A percentile compares a stretch with the other conserved stretches of the same genome.
phyloP scores from a whole-genome alignment of 1,140 invertebrate species.

The Zaprionus ornatus region DNA sequence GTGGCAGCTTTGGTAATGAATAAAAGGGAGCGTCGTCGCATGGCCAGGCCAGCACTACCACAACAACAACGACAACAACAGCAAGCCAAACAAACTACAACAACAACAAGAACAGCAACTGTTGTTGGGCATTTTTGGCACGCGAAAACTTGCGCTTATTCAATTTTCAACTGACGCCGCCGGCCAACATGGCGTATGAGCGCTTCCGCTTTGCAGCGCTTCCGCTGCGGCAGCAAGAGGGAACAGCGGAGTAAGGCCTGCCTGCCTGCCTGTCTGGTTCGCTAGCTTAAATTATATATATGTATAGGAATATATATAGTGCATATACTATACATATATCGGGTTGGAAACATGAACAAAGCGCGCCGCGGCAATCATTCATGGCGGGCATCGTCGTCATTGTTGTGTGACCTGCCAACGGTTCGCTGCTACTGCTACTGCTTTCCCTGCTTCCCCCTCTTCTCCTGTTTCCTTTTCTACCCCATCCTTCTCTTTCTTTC shows the following conservation, averaged over 20 bases:
- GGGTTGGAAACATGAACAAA: conserved; percentile 71
- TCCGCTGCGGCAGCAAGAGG: conserved; percentile 45
- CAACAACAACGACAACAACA: conserved; percentile 10
- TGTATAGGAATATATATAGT: background rate
- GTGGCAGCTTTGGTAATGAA: conserved; percentile 75
- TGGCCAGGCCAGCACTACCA: conserved; percentile 10
- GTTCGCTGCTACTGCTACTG: background rate
- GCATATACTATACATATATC: background rate
- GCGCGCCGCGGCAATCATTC: conserved; percentile 74
- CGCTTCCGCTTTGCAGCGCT: conserved; percentile 70
- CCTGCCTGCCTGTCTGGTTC: conserved; percentile 48
- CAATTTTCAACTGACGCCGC: conserved; percentile 68
- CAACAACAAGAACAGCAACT: conserved; percentile 42
- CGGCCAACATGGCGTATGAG: conserved; percentile 77
- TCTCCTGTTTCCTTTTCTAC: background rate
- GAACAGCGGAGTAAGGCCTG: background rate
- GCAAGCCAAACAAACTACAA: conserved; percentile 20
- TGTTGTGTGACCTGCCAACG: conserved; percentile 48
- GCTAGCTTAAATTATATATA: conserved; percentile 1
- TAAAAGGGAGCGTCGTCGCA: conserved; percentile 33
- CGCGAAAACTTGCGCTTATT: conserved; percentile 78
- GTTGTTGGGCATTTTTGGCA: conserved; percentile 61
- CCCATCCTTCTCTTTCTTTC: background rate
- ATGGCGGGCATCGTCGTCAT: conserved; percentile 68
- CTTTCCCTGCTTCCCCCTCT: background rate